Evolutionary conservation across 1,140 invertebrate species (phyloP).

Genomic region (Drosophila santomea): DNA sequence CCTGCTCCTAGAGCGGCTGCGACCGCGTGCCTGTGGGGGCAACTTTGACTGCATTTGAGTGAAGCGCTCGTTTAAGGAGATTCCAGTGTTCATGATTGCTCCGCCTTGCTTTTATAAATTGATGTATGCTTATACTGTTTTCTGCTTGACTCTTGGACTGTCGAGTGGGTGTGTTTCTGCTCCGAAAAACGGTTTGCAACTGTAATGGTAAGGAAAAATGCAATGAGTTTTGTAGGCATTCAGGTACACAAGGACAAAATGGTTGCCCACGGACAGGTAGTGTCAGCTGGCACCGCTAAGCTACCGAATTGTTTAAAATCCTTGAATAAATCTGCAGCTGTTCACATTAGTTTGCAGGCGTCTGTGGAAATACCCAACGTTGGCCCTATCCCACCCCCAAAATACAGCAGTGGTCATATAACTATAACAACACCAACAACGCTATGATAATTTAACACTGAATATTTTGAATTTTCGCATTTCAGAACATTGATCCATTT

Average conservation of each 20-base stretch:
- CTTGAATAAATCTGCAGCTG: slow-evolving; percentile 49
- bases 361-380: slow-evolving; percentile 1
- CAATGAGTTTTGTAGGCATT: slow-evolving; percentile 59
- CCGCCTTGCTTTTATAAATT: slow-evolving; percentile 1
- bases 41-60: slow-evolving; percentile 61
- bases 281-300: slow-evolving; percentile 56
- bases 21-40: slow-evolving; percentile 41
- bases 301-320: slow-evolving; percentile 31
- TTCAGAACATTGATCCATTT: background rate
- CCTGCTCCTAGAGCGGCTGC: slow-evolving; percentile 65
- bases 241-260: slow-evolving; percentile 37
- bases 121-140: slow-evolving; percentile 1
- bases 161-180: background rate
- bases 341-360: background rate
- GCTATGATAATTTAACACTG: background rate
- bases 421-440: background rate
- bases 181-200: slow-evolving; percentile 62
- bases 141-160: slow-evolving; percentile 17
- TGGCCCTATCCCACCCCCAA: background rate
- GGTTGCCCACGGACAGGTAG: slow-evolving; percentile 31
- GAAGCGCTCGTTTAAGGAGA: slow-evolving; percentile 83
- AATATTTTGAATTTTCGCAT: background rate
- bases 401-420: background rate
- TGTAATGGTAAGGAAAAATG: slow-evolving; percentile 45
- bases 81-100: slow-evolving; percentile 67